phyloP scores from a whole-genome alignment of 2,113 vertebrate species.

The Nansenia antarctica region DNA sequence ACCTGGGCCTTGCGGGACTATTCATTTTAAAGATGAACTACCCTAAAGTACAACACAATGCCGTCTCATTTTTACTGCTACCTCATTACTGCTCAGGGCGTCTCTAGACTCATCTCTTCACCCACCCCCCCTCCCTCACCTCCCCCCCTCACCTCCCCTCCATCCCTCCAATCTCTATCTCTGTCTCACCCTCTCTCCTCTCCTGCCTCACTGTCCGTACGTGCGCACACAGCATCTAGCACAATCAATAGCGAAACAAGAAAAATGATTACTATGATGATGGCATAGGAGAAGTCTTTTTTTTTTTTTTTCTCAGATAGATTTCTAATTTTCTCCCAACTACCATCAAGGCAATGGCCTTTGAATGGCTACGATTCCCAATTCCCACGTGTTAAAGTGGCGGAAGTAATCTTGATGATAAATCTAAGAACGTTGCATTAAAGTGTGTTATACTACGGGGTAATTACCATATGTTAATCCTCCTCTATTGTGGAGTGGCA shows the following conservation, averaged over 20 bases:
- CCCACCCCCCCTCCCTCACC: constrained; percentile 31
- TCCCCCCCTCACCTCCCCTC: constrained; percentile 7
- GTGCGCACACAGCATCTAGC: constrained; percentile 23
- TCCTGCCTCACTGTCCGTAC: constrained; percentile 29
- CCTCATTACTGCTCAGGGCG: constrained; percentile 76
- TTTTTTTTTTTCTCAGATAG: constrained; percentile 42
- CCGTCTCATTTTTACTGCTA: constrained; percentile 77
- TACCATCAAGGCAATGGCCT: constrained; percentile 46
- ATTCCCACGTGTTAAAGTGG: constrained; percentile 52
- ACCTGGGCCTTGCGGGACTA: constrained; percentile 78
- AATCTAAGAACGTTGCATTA: constrained; percentile 55
- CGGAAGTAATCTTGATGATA: constrained; percentile 57
- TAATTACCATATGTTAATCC: constrained; percentile 75
- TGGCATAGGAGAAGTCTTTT: constrained; percentile 46
- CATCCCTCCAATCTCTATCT: constrained; percentile 18
- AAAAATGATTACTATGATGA: constrained; percentile 66
- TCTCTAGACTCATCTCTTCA: constrained; percentile 63
- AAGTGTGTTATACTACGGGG: constrained; percentile 65
- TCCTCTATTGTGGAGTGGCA: constrained; percentile 69
- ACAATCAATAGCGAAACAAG: constrained; percentile 69
- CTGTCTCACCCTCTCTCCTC: not conserved
- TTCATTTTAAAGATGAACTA: constrained; percentile 84
- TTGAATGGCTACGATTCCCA: constrained; percentile 45
- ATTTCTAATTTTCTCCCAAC: constrained; percentile 62
- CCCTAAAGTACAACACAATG: constrained; percentile 81